These are phyloP conservation scores for Pogonocichla stellata DNA, from an alignment of 2,113 vertebrate species.

Conservation along the genomic window DNA sequence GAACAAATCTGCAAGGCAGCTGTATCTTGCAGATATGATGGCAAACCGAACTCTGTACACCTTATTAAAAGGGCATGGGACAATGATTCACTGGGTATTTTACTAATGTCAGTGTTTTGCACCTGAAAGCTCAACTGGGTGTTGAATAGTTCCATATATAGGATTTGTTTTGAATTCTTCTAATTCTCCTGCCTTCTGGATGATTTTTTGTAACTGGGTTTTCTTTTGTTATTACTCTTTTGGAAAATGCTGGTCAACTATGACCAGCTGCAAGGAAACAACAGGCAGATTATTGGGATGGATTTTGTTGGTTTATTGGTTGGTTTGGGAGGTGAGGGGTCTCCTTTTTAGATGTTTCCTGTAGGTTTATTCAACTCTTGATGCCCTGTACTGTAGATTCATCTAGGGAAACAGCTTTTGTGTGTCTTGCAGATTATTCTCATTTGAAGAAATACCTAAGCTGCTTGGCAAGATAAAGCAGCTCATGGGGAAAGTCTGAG, in stretches of 20 bases:
- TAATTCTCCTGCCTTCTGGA: neutral
- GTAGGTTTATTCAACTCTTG: neutral
- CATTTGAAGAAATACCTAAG: neutral
- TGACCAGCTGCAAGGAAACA: neutral
- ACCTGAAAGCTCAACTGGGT: neutral
- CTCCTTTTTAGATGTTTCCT: neutral
- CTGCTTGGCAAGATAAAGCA: neutral
- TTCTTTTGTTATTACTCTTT: neutral
- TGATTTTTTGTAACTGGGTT: neutral
- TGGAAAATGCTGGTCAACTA: neutral
- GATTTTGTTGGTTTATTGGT: neutral
- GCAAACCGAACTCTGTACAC: neutral
- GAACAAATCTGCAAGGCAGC: neutral
- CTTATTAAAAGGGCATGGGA: neutral
- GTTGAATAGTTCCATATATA: neutral
- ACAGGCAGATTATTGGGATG: neutral
- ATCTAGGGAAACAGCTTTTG: neutral
- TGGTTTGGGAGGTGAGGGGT: fast-evolving
- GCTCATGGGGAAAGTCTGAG: neutral
- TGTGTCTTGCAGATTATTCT: neutral
- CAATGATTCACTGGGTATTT: neutral
- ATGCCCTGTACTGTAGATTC: neutral
- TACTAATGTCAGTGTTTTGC: neutral
- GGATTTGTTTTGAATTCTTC: neutral
- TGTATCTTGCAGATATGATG: neutral